Base-by-base conservation (phyloP, 2,797 vertebrate genomes). In the Oreochromis grahami region DNA sequence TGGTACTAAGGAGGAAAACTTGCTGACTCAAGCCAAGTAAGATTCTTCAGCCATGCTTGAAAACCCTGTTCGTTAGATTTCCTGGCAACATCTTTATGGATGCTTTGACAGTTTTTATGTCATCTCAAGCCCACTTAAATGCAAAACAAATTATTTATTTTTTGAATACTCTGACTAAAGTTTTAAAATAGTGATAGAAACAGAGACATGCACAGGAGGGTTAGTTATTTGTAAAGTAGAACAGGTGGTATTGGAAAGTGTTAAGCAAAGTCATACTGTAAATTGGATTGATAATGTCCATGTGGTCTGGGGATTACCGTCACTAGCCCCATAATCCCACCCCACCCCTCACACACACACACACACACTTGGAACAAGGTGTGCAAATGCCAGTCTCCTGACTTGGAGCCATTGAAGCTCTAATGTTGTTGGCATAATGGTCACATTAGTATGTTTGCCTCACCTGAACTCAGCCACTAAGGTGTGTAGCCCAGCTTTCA, bases 251-350 rank as follows among this genome's bases (percentile, higher is more conserved):
- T 81, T 52, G 79, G 51, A 50, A 77, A 84, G 88, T 79, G 82
- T 84, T 91, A 88, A 90, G 84, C 19, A 81, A 70, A 84, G 85
- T 88, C 87, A 55, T 78, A 83, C 84, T 79, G 90, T 92, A 93
- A 94, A 94, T 93, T 91, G 93, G 93, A 95, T 94, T 95, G 78
- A 41, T 82, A 87, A 89, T 15, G 87, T 93, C 93, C 92, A 93
- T 93, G 93, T 93, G 93, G 90, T 92, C 81, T 34, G 11, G 29
- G 86, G 93, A 95, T 95, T 94, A 95, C 68, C 52, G 34, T 24
- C 7, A 8, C 85, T 68, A 74, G 81, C 84, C 88, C 86, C 80
- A 84, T 93, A 94, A 79, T 53, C 63, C 13, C 63, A 24, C 36
- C 68, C 85, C 58, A 34, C 55, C 50, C 63, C 83, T 55, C 24